phyloP scores from a whole-genome alignment of 2,113 vertebrate genomes.

The Sebastes fasciatus region DNA sequence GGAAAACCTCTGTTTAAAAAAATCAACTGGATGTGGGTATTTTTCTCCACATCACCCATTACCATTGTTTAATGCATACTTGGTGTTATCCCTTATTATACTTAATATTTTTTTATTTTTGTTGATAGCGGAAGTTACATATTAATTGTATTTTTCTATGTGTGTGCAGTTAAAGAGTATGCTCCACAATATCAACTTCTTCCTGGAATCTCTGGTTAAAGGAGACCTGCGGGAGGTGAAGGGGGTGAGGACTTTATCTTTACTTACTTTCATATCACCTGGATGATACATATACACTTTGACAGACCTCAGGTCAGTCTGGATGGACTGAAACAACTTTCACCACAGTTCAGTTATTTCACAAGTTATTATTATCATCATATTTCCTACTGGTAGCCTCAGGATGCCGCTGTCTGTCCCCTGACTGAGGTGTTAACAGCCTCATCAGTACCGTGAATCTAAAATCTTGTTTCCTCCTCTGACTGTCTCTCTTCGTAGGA shows the following conservation, averaged over 20 bases:
- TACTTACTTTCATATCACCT: neutral
- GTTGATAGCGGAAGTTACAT: neutral
- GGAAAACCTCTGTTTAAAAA: neutral
- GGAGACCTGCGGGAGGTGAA: slow-evolving; percentile 78
- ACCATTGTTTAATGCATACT: neutral
- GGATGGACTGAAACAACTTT: neutral
- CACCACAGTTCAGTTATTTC: neutral
- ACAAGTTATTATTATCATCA: neutral
- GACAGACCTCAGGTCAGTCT: too few species aligned
- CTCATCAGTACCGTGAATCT: neutral
- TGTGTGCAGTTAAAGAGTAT: slow-evolving; percentile 75
- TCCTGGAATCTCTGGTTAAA: slow-evolving; percentile 78
- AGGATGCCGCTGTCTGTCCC: neutral
- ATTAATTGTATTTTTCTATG: neutral
- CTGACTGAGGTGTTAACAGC: neutral
- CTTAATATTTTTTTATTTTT: neutral
- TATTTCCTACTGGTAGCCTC: neutral
- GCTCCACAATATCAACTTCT: slow-evolving; percentile 81
- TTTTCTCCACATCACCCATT: neutral
- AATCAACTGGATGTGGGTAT: neutral
- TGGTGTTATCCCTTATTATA: neutral
- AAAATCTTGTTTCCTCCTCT: neutral
- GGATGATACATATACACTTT: neutral
- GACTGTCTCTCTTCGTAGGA: slow-evolving; percentile 51
- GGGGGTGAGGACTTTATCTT: slow-evolving; percentile 61